phyloP scores from a whole-genome alignment of 2,888 invertebrate genomes.

The Ornithoptera alexandrae region DNA sequence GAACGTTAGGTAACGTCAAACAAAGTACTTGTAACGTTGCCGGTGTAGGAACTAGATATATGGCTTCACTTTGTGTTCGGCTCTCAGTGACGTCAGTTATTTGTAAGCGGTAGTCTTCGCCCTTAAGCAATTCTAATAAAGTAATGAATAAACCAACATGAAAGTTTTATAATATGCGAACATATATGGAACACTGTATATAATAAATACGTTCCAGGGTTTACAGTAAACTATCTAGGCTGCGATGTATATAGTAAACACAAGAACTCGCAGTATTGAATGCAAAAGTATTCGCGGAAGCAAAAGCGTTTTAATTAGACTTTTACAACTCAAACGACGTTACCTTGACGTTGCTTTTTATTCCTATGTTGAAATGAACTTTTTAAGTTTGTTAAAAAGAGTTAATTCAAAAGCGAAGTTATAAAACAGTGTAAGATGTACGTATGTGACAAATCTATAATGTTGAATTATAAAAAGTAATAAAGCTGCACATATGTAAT shows the following conservation, averaged over 20 bases:
- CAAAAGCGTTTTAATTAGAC: constrained; percentile 26
- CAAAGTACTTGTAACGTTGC: constrained; percentile 20
- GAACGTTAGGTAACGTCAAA: background rate
- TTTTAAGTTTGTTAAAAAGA: constrained; percentile 15
- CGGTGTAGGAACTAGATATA: constrained; percentile 11
- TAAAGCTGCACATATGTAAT: background rate
- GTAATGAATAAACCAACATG: constrained; percentile 33
- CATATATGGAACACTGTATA: background rate
- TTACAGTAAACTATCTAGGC: constrained; percentile 9
- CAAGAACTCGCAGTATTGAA: constrained; percentile 14
- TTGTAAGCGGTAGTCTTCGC: constrained; percentile 32
- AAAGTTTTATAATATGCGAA: constrained; percentile 6
- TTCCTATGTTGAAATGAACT: constrained; percentile 16
- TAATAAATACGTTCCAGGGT: background rate
- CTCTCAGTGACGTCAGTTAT: constrained; percentile 33
- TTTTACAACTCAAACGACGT: constrained; percentile 25
- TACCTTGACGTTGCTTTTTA: constrained; percentile 19
- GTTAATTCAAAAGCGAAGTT: constrained; percentile 12
- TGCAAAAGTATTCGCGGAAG: constrained; percentile 13
- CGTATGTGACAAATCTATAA: background rate
- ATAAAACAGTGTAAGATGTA: constrained; percentile 9
- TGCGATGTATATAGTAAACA: constrained; percentile 11
- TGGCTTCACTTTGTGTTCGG: constrained; percentile 29
- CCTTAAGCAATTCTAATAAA: constrained; percentile 34
- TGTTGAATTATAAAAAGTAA: background rate